phyloP scores from a whole-genome alignment of 2,888 invertebrate species.

The Drosophila merina region DNA sequence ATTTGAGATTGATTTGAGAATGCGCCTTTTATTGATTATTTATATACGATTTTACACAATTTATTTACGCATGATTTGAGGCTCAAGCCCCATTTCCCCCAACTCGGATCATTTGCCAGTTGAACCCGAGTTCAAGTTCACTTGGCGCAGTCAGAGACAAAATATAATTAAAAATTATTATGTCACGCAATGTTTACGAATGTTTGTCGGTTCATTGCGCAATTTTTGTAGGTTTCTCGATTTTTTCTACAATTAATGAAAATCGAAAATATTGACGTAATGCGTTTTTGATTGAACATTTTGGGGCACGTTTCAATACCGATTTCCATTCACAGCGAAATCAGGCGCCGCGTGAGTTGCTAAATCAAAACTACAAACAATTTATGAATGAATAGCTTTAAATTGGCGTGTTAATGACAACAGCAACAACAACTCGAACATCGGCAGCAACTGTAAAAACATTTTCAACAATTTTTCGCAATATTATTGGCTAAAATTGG shows the following conservation, averaged over 20 bases:
- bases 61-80: constrained; percentile 45
- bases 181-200: constrained; percentile 62
- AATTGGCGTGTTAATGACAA: constrained; percentile 63
- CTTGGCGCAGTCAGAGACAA: constrained; percentile 22
- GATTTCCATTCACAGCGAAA: constrained; percentile 33
- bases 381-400: constrained; percentile 73
- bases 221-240: constrained; percentile 20
- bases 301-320: constrained; percentile 46
- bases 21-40: constrained; percentile 29
- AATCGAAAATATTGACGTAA: constrained; percentile 68
- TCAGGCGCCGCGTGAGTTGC: constrained; percentile 63
- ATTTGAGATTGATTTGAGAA: not conserved
- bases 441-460: constrained; percentile 37
- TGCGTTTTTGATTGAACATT: constrained; percentile 73
- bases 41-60: constrained; percentile 39
- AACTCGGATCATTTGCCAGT: constrained; percentile 19
- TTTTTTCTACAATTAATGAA: constrained; percentile 42
- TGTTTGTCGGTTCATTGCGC: constrained; percentile 32
- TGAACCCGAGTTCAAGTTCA: constrained; percentile 73
- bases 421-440: constrained; percentile 11
- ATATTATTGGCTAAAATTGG: constrained; percentile 43
- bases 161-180: constrained; percentile 70
- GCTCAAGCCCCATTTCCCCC: constrained; percentile 1
- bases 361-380: constrained; percentile 55
- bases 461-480: constrained; percentile 62